A percentile compares a stretch with the other conserved stretches of the same genome.
Conservation (phyloP, 1,140 invertebrate species). For the Calycopis cecrops region DNA sequence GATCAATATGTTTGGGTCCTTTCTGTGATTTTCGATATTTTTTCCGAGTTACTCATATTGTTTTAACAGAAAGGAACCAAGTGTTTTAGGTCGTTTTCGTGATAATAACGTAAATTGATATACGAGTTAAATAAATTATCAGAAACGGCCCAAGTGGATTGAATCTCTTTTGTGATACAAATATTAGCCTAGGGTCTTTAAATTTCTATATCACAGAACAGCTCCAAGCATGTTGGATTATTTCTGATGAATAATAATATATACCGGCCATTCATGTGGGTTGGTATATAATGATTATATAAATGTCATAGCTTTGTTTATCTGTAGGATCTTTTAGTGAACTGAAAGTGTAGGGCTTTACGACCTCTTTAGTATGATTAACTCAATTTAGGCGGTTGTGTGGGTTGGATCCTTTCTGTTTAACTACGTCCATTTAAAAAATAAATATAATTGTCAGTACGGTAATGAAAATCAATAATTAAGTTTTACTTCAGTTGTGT, state of each 20-base stretch:
- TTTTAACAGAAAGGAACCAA: conserved; percentile 17
- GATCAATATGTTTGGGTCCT: conserved; percentile 9
- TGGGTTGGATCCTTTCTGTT: too few relatives aligned
- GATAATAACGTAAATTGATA: conserved; percentile 9
- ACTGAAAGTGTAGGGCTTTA: neutral
- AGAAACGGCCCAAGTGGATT: conserved; percentile 13
- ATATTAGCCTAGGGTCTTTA: neutral
- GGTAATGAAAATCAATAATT: too few relatives aligned
- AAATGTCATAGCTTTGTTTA: conserved; percentile 10
- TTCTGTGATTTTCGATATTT: conserved; percentile 14
- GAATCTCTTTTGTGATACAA: conserved; percentile 7
- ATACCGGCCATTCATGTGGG: conserved; percentile 1
- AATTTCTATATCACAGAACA: conserved; percentile 7
- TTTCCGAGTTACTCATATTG: conserved; percentile 13
- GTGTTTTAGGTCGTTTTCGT: conserved; percentile 15
- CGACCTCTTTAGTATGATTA: conserved; percentile 3
- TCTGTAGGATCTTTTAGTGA: too few relatives aligned
- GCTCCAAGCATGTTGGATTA: conserved; percentile 5
- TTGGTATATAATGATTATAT: conserved; percentile 2
- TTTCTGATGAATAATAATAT: conserved; percentile 7
- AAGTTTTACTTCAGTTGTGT: too few relatives aligned
- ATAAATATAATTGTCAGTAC: too few relatives aligned
- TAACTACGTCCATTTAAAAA: too few relatives aligned
- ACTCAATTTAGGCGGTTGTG: conserved; percentile 6
- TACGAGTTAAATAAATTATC: conserved; percentile 12